Evolutionary conservation across 2,888 invertebrate species (phyloP).

Genomic region (Dilophus febrilis): DNA sequence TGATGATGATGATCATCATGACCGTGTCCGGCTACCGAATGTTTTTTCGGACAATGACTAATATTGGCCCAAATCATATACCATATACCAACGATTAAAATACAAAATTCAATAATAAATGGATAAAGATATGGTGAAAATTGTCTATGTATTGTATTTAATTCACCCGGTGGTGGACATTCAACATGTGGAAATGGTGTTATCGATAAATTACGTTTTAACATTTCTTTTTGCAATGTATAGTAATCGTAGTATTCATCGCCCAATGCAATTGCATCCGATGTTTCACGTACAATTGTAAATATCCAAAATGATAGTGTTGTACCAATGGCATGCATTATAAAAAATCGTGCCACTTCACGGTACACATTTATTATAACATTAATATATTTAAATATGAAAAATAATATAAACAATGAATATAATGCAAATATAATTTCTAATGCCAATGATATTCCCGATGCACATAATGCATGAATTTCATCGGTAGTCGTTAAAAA

Average conservation of each 20-base stretch:
- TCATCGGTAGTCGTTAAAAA: slow-evolving; percentile 36
- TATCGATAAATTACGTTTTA: too few species aligned
- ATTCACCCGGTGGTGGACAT: slow-evolving; percentile 32
- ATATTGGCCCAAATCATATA: slow-evolving; percentile 61
- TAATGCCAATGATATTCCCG: slow-evolving; percentile 38
- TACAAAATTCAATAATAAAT: slow-evolving; percentile 64
- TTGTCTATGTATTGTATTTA: slow-evolving; percentile 35
- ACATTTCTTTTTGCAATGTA: too few species aligned
- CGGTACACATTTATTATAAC: slow-evolving; percentile 35
- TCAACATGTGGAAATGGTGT: slow-evolving; percentile 15
- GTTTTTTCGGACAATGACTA: slow-evolving; percentile 36
- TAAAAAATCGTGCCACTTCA: slow-evolving; percentile 48
- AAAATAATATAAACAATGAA: slow-evolving; percentile 58
- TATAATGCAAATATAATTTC: slow-evolving; percentile 53
- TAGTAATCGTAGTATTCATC: not conserved
- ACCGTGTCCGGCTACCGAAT: slow-evolving; percentile 4
- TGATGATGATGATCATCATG: slow-evolving; percentile 17
- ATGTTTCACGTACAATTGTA: slow-evolving; percentile 56
- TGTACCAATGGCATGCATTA: slow-evolving; percentile 66
- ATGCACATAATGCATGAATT: slow-evolving; percentile 42
- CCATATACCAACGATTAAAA: slow-evolving; percentile 56
- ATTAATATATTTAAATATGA: slow-evolving; percentile 68
- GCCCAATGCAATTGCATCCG: slow-evolving; percentile 34
- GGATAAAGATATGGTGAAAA: slow-evolving; percentile 64
- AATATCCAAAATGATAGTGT: slow-evolving; percentile 69